Evolutionary conservation across 2,888 invertebrate genomes (phyloP).

Genomic region (Laspeyria flexula): DNA sequence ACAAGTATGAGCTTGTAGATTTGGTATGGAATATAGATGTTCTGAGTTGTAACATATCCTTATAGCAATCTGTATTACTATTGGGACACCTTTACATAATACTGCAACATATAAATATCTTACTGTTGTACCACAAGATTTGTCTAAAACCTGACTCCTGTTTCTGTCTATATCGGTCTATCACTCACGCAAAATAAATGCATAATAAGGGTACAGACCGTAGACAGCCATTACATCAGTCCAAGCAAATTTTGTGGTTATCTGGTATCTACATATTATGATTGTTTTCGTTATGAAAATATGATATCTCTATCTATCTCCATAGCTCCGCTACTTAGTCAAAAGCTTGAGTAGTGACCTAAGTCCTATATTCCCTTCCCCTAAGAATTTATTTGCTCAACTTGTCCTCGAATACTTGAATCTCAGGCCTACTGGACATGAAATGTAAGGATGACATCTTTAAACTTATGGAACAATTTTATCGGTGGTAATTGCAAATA

Average conservation of each 20-base stretch:
- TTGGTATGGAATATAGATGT: constrained; percentile 64
- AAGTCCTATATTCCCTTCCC: constrained; percentile 15
- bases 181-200: not conserved
- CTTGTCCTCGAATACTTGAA: constrained; percentile 16
- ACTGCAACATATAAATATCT: constrained; percentile 11
- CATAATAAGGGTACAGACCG: not conserved
- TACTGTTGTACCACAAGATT: constrained; percentile 1
- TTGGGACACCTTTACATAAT: constrained; percentile 20
- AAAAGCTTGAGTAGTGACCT: constrained; percentile 12
- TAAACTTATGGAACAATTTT: too few species aligned
- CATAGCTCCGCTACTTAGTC: not conserved
- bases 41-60: constrained; percentile 43
- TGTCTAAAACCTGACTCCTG: not conserved
- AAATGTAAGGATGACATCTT: constrained; percentile 16
- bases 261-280: too few species aligned
- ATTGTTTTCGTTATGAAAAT: not conserved
- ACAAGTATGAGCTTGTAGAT: constrained; percentile 80
- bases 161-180: not conserved
- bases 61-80: constrained; percentile 32
- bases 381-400: constrained; percentile 36
- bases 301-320: not conserved
- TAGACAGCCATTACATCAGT: not conserved
- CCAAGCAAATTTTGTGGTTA: not conserved
- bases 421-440: constrained; percentile 35
- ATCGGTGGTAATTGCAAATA: too few species aligned